Evolutionary conservation across 2,113 vertebrate genomes (phyloP), one percentile per base, ranked within the genome.

Genomic region (Gallinago media): DNA sequence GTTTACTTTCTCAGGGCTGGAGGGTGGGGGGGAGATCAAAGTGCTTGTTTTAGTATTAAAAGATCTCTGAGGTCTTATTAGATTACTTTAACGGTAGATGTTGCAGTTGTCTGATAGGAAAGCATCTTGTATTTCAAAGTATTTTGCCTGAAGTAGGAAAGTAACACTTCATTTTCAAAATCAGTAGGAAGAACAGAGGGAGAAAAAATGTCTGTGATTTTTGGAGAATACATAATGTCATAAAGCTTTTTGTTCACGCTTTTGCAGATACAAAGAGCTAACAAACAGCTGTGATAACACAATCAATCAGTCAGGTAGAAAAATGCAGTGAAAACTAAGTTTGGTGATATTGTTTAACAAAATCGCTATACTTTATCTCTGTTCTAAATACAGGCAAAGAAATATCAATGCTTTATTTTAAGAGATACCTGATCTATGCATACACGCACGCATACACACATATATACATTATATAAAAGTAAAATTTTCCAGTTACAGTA

Each of bases 91-190:
- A 42, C 47, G n/a, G 36, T n/a, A 44, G 13, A 54, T 38, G 15
- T 65, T 54, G 61, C 34, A 61, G 40, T 34, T 54, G n/a, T 74
- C 58, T 47, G 52, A 40, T 73, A 73, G 54, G 62, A 87, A 91
- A 72, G 12, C 14, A 65, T 77, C 52, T 31, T 52, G 21, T 67
- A 36, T 86, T 94, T 94, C 49, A 61, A 85, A 92, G 52, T 81
- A 52, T 78, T 92, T 84, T 88, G 52, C 36, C 44, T 70, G 6
- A 92, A 92, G 54, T 70, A 29, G 58, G 56, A 81, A 95, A 79
- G 40, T 67, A 84, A 46, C 31, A 42, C 83, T 85, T 87, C 36
- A 34, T 96, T 96, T 91, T 87, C 83, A 91, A 78, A 88, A 94
- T 65, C 79, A 89, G 49, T 88, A 49, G 38, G 80, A 84, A 56